These are phyloP conservation scores for Sebastes taczanowskii DNA, from an alignment of 2,797 vertebrate species.

Conservation along the genomic window DNA sequence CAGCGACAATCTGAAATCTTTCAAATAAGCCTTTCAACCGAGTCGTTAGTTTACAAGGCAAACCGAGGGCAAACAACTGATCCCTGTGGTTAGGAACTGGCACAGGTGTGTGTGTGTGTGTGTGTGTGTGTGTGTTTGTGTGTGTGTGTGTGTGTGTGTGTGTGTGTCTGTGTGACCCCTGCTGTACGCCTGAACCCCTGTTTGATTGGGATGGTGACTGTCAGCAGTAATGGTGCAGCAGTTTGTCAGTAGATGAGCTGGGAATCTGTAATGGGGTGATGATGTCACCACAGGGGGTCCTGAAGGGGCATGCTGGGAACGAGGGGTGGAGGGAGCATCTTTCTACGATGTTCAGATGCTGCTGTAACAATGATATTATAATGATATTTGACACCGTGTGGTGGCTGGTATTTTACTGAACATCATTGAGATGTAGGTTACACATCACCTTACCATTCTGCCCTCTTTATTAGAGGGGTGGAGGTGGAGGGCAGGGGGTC, in stretches of 20 bases:
- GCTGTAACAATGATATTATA: not conserved
- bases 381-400: not conserved
- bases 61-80: conserved; percentile 18
- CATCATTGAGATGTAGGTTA: not conserved
- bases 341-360: not conserved
- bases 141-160: not conserved
- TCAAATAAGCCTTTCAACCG: conserved; percentile 30
- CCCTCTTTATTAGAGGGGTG: no score
- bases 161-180: not conserved
- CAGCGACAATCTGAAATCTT: conserved; percentile 24
- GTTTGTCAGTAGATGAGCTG: conserved; percentile 1
- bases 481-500: no score
- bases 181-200: conserved; percentile 9
- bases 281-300: conserved; percentile 29
- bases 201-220: conserved; percentile 17
- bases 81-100: conserved; percentile 4
- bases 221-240: conserved; percentile 17
- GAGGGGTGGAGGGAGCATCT: not conserved
- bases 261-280: conserved; percentile 16
- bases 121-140: not conserved
- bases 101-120: not conserved
- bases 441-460: no score
- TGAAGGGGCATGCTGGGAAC: conserved; percentile 30
- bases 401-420: not conserved
- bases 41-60: conserved; percentile 14